Percentiles rank a stretch among this genome's conserved stretches.
Evolutionary conservation across 2,888 invertebrate species (phyloP).

Genomic region (Caenorhabditis sp.): DNA sequence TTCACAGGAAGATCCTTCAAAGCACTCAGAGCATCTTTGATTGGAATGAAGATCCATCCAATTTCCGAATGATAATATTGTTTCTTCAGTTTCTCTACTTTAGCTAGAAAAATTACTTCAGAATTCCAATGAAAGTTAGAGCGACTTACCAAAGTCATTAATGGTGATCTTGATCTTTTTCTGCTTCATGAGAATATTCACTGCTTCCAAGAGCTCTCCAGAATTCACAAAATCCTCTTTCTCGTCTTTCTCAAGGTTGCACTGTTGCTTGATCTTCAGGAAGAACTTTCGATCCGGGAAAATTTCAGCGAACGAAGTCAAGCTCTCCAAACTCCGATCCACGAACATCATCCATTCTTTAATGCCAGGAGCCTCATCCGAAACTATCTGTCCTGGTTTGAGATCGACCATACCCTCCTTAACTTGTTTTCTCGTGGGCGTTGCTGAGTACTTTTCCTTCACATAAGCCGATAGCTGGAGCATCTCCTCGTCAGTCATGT

Average conservation of each 20-base stretch:
- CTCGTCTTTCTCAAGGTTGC: not conserved
- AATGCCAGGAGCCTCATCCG: not conserved
- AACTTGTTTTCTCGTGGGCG: not conserved
- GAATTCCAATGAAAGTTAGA: too few relatives aligned
- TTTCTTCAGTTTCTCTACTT: too few relatives aligned
- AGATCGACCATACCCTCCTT: not conserved
- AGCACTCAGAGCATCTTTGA: not conserved
- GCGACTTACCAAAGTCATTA: too few relatives aligned
- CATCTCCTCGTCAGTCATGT: not conserved
- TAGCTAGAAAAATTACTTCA: too few relatives aligned
- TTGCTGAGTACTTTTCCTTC: not conserved
- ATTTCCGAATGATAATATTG: too few relatives aligned
- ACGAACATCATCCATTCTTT: not conserved
- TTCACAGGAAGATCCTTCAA: not conserved
- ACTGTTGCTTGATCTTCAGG: not conserved
- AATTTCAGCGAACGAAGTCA: not conserved
- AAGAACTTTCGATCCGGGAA: not conserved
- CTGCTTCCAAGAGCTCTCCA: not conserved
- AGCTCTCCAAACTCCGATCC: not conserved
- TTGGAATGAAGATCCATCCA: not conserved
- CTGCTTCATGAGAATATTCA: not conserved
- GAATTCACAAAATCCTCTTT: not conserved
- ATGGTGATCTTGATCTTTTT: not conserved
- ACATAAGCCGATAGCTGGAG: not conserved
- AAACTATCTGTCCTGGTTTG: too few relatives aligned